Base-by-base conservation (phyloP, 2,113 vertebrate species). In the Fregetta grallaria region DNA sequence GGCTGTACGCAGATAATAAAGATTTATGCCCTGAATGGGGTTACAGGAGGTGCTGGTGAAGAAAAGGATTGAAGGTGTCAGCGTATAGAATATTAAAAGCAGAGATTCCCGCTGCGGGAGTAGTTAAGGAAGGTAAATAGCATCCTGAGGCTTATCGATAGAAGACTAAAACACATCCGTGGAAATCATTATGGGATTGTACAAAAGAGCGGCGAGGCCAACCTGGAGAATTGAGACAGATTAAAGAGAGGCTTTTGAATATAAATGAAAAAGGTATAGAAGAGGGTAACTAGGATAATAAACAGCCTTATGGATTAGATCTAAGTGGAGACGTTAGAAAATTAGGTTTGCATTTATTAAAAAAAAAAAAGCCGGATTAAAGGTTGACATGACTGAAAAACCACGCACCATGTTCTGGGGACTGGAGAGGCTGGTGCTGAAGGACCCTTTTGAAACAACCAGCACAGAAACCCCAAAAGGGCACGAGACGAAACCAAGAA, bases 281-380 rank as follows among this genome's bases (percentile, higher is more conserved):
- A 75, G 90, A 97, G 93, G 76, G 70, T 95, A 87, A 93, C 73
- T 22, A 80, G 92, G 94, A 87, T 93, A 95, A 97, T 96, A 95
- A 95, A 92, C 94, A 86, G 92, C 75, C 88, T 45, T 14, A n/a
- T 83, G 90, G 95, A 92, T 95, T 97, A 95, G 86, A 96, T 94
- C 95, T 91, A 95, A 97, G 96, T 88, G 91, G 95, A 92, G 92
- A 92, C 3, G 9, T 95, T 91, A 38, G 91, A 44, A 96, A 97
- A 96, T 95, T 40, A 96, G 83, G 92, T 92, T 96, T 96, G 95
- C 88, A 40, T 95, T 90, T 96, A 77, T 94, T 93, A 52, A 38
- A 50, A 59, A 42, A 38, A 45, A 66, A 55, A 49, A 23, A 91
- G 34, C 18, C 36, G 71, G 92, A 85, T 96, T 91, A 91, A 82